Evolutionary conservation across 2,797 vertebrate species (phyloP), one percentile per base, ranked within the genome.

Genomic region (Anguilla obscura): DNA sequence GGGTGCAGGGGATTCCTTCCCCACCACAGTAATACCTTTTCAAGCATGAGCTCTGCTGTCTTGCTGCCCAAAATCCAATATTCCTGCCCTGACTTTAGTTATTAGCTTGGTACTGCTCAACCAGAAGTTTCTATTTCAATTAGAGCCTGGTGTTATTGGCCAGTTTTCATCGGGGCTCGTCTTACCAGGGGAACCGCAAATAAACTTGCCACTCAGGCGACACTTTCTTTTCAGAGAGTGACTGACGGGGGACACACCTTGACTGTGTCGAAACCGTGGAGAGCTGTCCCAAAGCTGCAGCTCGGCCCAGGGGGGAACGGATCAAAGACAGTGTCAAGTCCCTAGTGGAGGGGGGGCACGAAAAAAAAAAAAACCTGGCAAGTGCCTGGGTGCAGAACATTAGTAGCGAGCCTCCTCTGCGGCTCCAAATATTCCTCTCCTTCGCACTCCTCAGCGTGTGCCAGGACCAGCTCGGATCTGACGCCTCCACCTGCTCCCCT

Each of bases 81-180:
- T 92, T 88, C 90, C 92, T 94, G 93, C 94, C 92, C 89, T 85
- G 82, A 89, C 90, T 94, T 95, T 93, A 92, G 93, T 93, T 94
- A 95, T 92, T 94, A 93, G 93, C 92, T 83, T 84, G 84, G 88
- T 86, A 91, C 89, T 74, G 89, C 90, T 93, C 88, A 90, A 85
- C 90, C 87, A 74, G 50, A 40, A 84, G 48, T 87, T 91, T 88
- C 89, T 71, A 85, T 93, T 95, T 95, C 91, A 92, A 92, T 95
- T 92, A 93, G 90, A 90, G 27, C 58, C 87, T 56, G 82, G 71
- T 91, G 89, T 89, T 88, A 90, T 92, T 93, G 92, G 92, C 88
- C 91, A 18, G 89, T 90, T 94, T 91, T 93, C 86, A 93, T 92
- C 93, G 85, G 85, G 88, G 90, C 80, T 58, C 56, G 21, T n/a